Percentiles rank a stretch among this genome's conserved stretches.
Evolutionary conservation across 2,797 vertebrate species (phyloP).

Genomic region (Hemitrygon akajei): DNA sequence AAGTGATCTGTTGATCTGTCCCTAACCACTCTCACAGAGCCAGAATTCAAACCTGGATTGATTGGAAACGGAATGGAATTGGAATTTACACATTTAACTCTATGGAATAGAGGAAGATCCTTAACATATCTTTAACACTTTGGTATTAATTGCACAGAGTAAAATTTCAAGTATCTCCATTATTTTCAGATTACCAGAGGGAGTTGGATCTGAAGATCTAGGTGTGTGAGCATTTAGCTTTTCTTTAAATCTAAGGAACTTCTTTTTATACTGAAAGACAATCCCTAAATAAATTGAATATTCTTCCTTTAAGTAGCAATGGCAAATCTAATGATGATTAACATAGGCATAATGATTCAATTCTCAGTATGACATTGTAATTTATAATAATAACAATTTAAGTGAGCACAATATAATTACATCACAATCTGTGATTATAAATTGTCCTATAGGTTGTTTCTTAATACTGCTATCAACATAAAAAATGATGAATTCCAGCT

Average conservation of each 20-base stretch:
- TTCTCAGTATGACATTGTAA: neutral
- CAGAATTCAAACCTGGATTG: neutral
- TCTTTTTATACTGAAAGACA: neutral
- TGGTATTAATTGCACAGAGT: neutral
- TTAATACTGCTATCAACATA: neutral
- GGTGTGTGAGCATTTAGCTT: neutral
- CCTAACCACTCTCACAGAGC: neutral
- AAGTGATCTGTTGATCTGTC: neutral
- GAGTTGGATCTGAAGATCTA: neutral
- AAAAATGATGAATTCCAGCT: too few species aligned
- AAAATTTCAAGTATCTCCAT: neutral
- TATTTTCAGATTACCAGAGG: neutral
- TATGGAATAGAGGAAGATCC: neutral
- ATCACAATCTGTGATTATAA: neutral
- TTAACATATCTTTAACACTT: neutral
- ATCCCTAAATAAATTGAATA: neutral
- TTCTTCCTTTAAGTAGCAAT: neutral
- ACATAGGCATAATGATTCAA: neutral
- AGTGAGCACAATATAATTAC: neutral
- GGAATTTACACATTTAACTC: neutral
- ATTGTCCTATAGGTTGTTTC: neutral
- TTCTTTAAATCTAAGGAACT: neutral
- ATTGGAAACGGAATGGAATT: neutral
- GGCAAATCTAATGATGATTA: conserved; percentile 3
- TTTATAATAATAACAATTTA: conserved; percentile 5